Percentiles rank a stretch among this genome's conserved stretches.
phyloP scores from a whole-genome alignment of 2,888 invertebrate species.

The Coleophora deauratella region DNA sequence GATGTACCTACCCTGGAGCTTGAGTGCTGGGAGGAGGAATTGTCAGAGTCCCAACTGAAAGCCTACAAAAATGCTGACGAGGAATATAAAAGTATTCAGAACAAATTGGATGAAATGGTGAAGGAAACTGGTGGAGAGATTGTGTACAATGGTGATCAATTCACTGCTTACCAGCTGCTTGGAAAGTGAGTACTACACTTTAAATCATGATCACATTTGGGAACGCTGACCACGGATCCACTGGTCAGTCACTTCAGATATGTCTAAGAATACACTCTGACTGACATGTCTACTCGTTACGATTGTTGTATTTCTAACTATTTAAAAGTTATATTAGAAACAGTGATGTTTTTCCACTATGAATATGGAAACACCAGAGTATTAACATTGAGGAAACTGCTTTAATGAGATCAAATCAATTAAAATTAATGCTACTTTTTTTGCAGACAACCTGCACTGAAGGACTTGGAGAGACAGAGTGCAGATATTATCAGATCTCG shows the following conservation, averaged over 20 bases:
- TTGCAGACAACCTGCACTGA: conserved; percentile 55
- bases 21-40: conserved; percentile 82
- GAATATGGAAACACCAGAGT: too few species aligned
- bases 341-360: too few species aligned
- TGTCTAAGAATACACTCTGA: background rate
- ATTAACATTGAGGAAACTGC: too few species aligned
- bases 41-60: conserved; percentile 78
- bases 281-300: too few species aligned
- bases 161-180: conserved; percentile 77
- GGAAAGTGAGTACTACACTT: conserved; percentile 57
- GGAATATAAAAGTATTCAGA: conserved; percentile 79
- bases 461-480: conserved; percentile 63
- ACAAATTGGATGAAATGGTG: conserved; percentile 74
- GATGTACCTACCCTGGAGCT: conserved; percentile 75
- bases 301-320: too few species aligned
- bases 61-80: conserved; percentile 77
- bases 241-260: background rate
- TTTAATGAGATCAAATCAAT: too few species aligned
- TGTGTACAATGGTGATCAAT: conserved; percentile 78
- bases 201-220: background rate
- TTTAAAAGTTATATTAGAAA: too few species aligned
- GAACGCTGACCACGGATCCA: background rate
- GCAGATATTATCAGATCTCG: conserved; percentile 64
- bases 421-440: conserved; percentile 1
- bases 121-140: conserved; percentile 76